Percentiles rank a stretch among this genome's conserved stretches.
Conservation (phyloP, 2,888 invertebrate genomes). For the Falcaria lacertinaria region DNA sequence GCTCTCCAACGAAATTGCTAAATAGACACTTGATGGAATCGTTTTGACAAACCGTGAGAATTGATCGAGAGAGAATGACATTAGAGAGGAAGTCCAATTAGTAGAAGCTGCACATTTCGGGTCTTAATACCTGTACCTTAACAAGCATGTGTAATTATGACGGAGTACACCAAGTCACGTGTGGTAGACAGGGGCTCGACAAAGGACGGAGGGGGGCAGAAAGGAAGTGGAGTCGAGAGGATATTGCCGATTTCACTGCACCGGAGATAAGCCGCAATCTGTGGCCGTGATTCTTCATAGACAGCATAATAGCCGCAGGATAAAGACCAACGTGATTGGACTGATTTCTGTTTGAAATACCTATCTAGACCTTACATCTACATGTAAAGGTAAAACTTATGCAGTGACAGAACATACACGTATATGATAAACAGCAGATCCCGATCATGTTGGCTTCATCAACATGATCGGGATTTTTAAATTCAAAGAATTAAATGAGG, state of each 20-base stretch:
- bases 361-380: no score
- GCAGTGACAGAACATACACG: no score
- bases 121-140: no score
- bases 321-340: constrained; percentile 11
- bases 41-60: constrained; percentile 17
- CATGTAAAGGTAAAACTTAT: no score
- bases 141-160: not conserved
- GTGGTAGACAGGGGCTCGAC: constrained; percentile 5
- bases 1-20: constrained; percentile 63
- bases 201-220: constrained; percentile 47
- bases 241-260: constrained; percentile 56
- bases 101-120: not conserved
- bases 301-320: constrained; percentile 14
- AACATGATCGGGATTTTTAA: no score
- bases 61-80: not conserved
- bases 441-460: no score
- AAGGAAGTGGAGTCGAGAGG: constrained; percentile 42
- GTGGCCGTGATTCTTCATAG: constrained; percentile 22
- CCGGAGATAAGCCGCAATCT: constrained; percentile 35
- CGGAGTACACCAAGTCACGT: not conserved
- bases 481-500: no score
- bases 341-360: constrained; percentile 5
- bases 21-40: constrained; percentile 44
- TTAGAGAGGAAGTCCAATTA: not conserved
- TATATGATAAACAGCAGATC: no score